Percentiles rank a stretch among this genome's conserved stretches.
phyloP scores from a whole-genome alignment of 2,888 invertebrate genomes.

The Autographa gamma region DNA sequence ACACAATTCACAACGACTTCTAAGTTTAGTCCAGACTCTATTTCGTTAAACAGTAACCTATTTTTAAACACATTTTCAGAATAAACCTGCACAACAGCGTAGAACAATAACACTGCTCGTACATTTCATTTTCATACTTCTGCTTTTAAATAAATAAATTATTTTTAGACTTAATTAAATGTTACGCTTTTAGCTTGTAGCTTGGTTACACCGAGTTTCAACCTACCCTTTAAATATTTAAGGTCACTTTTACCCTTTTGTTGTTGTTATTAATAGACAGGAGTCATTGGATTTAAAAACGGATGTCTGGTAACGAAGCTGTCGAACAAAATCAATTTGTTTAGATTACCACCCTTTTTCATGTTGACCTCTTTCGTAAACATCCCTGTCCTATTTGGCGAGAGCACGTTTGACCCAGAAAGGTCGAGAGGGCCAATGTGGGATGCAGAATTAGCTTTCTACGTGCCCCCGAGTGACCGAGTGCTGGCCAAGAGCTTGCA shows the following conservation, averaged over 20 bases:
- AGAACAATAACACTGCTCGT: neutral
- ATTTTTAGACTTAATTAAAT: neutral
- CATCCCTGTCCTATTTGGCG: conserved; percentile 37
- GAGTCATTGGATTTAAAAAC: conserved; percentile 41
- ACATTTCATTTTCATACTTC: neutral
- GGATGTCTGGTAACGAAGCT: conserved; percentile 38
- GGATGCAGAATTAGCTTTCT: conserved; percentile 38
- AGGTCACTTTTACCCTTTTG: conserved; percentile 17
- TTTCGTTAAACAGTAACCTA: conserved; percentile 2
- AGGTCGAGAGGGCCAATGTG: conserved; percentile 35
- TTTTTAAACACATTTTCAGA: neutral
- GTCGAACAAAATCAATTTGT: conserved; percentile 66
- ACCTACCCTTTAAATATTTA: neutral
- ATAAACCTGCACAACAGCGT: neutral
- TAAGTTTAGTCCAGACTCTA: conserved; percentile 31
- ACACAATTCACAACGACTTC: conserved; percentile 63
- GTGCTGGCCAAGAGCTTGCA: conserved; percentile 33
- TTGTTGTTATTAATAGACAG: conserved; percentile 17
- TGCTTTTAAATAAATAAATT: neutral
- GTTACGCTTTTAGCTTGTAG: neutral
- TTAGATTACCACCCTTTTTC: conserved; percentile 64
- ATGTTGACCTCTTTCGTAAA: conserved; percentile 66
- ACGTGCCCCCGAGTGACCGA: conserved; percentile 25
- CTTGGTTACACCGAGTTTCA: neutral
- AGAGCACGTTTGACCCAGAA: conserved; percentile 19